Percentiles rank a stretch among this genome's conserved stretches.
These are phyloP conservation scores for Clangula hyemalis DNA, from an alignment of 2,797 vertebrate species.

Conservation along the genomic window DNA sequence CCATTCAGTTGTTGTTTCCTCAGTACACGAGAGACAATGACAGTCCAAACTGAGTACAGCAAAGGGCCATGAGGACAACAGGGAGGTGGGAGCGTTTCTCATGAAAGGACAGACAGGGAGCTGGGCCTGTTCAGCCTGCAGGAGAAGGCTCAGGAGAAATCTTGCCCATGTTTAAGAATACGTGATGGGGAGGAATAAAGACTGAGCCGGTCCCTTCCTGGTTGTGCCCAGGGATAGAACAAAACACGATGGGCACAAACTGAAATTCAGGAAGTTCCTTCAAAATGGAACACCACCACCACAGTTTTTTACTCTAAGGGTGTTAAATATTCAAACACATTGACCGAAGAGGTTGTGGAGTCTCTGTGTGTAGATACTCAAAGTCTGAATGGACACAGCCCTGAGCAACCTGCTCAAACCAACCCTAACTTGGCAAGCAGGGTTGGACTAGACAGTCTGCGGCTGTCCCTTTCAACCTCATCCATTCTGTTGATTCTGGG, in stretches of 20 bases:
- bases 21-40: too few species aligned
- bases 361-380: background rate
- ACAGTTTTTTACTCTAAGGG: too few species aligned
- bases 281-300: background rate
- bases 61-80: accelerated
- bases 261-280: background rate
- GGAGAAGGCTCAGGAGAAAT: accelerated
- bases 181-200: background rate
- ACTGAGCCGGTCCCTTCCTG: background rate
- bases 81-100: accelerated
- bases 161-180: background rate
- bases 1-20: background rate
- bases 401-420: background rate
- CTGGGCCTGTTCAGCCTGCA: accelerated
- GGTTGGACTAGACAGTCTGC: background rate
- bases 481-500: background rate
- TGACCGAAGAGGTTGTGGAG: background rate
- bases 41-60: background rate
- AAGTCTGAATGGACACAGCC: background rate
- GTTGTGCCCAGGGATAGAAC: background rate
- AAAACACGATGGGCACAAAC: background rate
- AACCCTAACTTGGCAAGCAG: background rate
- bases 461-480: background rate
- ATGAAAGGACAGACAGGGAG: too few species aligned
- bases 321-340: accelerated